Evolutionary conservation across 2,797 vertebrate genomes (phyloP), one percentile per base, ranked within the genome.

Genomic region (Choloepus didactylus): DNA sequence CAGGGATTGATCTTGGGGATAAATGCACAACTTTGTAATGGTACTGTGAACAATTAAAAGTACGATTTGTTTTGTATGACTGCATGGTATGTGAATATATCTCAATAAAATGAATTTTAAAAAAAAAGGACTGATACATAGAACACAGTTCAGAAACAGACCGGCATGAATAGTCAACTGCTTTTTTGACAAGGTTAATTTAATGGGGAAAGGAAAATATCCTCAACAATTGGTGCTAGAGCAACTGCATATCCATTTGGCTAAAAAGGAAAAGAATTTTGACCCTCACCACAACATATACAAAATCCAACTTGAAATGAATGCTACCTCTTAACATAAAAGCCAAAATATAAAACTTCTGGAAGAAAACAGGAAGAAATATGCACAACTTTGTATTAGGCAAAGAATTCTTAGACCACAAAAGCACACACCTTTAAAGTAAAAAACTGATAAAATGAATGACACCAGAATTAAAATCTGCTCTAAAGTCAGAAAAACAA

Each of bases 391-490:
- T 62, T 87, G 18, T 35, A 72, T 0, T 75, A 56, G 54, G 27
- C 23, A 85, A 95, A 86, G 29, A 69, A 80, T 80, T 76, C 66
- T 83, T 21, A 88, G 62, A 94, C 76, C 67, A 89, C 25, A 89
- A 46, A 92, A 91, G 77, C 6, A 82, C 6, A 82, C 86, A 54
- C 46, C 29, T 23, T 41, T 72, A 73, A 64, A 83, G 31, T 56
- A 14, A 91, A 64, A 62, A 73, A 41, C 0, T 72, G 16, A 90
- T 81, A 23, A 85, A n/a, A 1, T 82, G 25, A 93, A 96, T 76
- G 56, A 81, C 84, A 87, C 44, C 76, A 66, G 88, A 95, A 83
- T 59, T 31, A 73, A 93, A 96, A 90, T 15, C 41, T 91, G 12
- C 59, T 91, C 41, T 76, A 89, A 79, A 91, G 23, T 73, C 64